phyloP scores from a whole-genome alignment of 2,113 vertebrate genomes.

The Trichomycterus rosablanca region DNA sequence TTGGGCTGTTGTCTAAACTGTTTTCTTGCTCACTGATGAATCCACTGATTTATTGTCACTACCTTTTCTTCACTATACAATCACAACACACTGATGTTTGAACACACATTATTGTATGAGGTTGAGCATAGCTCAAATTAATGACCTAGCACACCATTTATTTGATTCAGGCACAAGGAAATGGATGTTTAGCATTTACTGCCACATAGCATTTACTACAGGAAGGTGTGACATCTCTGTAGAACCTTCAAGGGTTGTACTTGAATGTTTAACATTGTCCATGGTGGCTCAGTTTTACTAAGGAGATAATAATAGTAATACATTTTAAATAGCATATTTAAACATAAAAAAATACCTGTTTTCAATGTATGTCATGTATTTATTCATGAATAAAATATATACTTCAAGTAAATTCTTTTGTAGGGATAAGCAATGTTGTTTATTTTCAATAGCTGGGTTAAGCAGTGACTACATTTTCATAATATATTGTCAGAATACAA shows the following conservation, averaged over 20 bases:
- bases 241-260: conserved; percentile 5
- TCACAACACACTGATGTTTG: conserved; percentile 65
- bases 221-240: conserved; percentile 15
- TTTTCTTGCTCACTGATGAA: conserved; percentile 64
- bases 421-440: not conserved
- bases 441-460: not conserved
- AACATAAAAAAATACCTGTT: no score
- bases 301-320: no score
- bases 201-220: conserved; percentile 5
- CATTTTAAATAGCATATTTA: not conserved
- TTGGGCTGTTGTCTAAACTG: conserved; percentile 68
- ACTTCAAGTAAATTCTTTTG: no score
- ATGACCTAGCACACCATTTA: conserved; percentile 62
- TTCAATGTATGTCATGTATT: no score
- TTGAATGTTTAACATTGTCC: no score
- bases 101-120: conserved; percentile 61
- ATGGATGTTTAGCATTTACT: conserved; percentile 30
- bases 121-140: conserved; percentile 62
- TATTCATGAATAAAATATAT: no score
- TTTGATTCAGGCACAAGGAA: conserved; percentile 46
- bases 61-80: conserved; percentile 59
- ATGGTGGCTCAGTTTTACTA: no score
- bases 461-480: no score
- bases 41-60: conserved; percentile 68
- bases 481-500: no score